These are phyloP conservation scores for Frankliniella intonsa DNA, from an alignment of 2,888 invertebrate species.

Conservation along the genomic window DNA sequence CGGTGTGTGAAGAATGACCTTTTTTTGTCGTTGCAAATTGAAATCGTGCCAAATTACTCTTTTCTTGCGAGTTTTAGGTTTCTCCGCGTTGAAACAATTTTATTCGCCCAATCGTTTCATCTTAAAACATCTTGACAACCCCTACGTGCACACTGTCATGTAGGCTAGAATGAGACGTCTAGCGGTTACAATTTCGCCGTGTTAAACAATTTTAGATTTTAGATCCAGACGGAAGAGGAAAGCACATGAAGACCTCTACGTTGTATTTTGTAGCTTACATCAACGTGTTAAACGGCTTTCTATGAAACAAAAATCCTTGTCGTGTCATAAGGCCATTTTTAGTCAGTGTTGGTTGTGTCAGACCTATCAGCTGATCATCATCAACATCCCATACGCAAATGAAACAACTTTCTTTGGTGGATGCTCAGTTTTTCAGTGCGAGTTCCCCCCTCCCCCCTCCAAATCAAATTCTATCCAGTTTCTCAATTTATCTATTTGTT, in stretches of 20 bases:
- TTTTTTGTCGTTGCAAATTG: neutral
- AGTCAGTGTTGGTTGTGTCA: neutral
- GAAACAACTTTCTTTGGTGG: neutral
- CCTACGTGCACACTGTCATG: constrained; percentile 4
- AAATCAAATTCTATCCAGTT: neutral
- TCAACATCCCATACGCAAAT: neutral
- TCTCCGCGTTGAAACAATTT: neutral
- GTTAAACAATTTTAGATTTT: too few species aligned
- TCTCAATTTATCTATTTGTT: neutral
- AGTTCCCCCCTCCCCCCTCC: too few species aligned
- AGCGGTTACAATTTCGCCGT: too few species aligned
- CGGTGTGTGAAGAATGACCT: neutral
- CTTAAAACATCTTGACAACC: neutral
- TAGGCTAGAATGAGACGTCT: neutral
- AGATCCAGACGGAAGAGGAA: too few species aligned
- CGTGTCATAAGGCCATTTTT: neutral
- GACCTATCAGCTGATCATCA: constrained; percentile 6
- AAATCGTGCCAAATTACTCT: too few species aligned
- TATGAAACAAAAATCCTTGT: too few species aligned
- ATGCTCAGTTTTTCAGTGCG: neutral
- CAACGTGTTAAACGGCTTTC: too few species aligned
- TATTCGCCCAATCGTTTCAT: too few species aligned
- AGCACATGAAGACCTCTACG: too few species aligned
- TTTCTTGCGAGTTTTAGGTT: neutral
- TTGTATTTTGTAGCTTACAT: too few species aligned